Conservation (phyloP, 2,113 vertebrate species). For the Recurvirostra avosetta region DNA sequence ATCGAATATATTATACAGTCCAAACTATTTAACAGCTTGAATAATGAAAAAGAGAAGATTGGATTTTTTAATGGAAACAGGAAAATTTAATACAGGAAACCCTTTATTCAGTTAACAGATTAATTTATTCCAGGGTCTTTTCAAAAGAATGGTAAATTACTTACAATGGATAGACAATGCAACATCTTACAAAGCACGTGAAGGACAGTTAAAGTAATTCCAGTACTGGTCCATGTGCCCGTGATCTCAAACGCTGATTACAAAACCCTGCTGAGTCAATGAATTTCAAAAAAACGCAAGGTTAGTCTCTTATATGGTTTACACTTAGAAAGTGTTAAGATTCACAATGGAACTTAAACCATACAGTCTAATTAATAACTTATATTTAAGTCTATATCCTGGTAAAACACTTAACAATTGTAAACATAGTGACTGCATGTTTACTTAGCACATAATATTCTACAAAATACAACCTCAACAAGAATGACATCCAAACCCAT, state of each 20-base stretch:
- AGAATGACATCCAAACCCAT: neutral
- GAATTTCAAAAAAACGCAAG: slow-evolving; percentile 3
- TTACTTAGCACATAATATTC: neutral
- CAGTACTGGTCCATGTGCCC: neutral
- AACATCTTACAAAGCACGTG: neutral
- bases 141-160: neutral
- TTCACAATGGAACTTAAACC: neutral
- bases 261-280: neutral
- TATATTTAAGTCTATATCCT: neutral
- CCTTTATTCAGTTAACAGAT: neutral
- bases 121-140: neutral
- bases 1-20: neutral
- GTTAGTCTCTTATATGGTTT: neutral
- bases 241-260: neutral
- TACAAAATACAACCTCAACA: neutral
- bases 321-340: neutral
- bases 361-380: neutral
- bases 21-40: neutral
- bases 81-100: neutral
- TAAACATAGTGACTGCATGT: neutral
- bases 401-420: neutral
- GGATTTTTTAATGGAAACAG: neutral
- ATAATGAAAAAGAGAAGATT: neutral
- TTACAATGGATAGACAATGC: neutral
- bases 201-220: neutral